phyloP scores from a whole-genome alignment of 2,113 vertebrate species.

The Zapus hudsonius region DNA sequence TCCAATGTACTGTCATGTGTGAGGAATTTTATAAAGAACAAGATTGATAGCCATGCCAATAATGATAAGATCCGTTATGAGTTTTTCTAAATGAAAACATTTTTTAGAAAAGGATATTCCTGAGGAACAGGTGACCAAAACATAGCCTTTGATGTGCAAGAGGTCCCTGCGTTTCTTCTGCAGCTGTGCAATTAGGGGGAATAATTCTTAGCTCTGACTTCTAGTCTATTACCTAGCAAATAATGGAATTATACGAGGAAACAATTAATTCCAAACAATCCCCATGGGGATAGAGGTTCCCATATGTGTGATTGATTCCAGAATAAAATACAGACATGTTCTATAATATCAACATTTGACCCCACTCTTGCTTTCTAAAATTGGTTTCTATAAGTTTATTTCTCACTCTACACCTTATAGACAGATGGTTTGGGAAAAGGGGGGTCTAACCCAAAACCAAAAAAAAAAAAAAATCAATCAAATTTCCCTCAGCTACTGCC shows the following conservation, averaged over 20 bases:
- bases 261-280: not conserved
- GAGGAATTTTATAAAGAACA: not conserved
- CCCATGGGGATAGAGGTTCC: not conserved
- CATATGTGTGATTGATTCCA: not conserved
- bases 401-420: slow-evolving; percentile 8
- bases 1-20: not conserved
- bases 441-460: not conserved
- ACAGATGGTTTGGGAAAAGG: not conserved
- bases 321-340: slow-evolving; percentile 13
- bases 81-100: not conserved
- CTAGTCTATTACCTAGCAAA: not conserved
- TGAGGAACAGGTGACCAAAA: not conserved
- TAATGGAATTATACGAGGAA: not conserved
- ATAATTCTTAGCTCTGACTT: slow-evolving; percentile 26
- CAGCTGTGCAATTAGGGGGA: not conserved
- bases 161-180: not conserved
- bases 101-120: slow-evolving; percentile 10
- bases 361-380: slow-evolving; percentile 27
- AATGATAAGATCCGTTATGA: not conserved
- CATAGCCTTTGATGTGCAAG: not conserved
- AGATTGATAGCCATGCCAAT: not conserved
- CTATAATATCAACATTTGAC: not conserved
- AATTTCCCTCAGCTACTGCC: not conserved
- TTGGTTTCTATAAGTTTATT: not conserved
- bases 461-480: not conserved